A percentile compares a stretch with the other conserved stretches of the same genome.
Conservation (phyloP, 2,888 invertebrate species). For the Aspidiotus rigidus region DNA sequence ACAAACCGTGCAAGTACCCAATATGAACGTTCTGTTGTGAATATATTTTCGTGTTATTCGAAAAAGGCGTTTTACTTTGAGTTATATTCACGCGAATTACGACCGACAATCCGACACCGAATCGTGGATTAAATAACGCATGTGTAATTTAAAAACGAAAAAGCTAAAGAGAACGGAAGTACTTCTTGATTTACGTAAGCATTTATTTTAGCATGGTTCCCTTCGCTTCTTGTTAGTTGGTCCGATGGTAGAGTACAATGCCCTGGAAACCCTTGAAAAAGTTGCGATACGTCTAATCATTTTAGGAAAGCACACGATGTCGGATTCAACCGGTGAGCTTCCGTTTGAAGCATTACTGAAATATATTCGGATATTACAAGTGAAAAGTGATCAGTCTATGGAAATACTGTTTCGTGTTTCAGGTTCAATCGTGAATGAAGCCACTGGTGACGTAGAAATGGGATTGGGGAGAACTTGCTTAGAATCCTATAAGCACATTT, state of each 20-base stretch:
- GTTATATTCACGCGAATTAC: not conserved
- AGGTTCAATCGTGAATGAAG: slow-evolving; percentile 1
- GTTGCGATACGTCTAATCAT: slow-evolving; percentile 1
- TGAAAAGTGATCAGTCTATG: slow-evolving; percentile 1
- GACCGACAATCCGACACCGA: slow-evolving; percentile 3
- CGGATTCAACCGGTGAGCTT: slow-evolving; percentile 3
- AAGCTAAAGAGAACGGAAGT: slow-evolving; percentile 2
- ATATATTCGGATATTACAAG: slow-evolving; percentile 1
- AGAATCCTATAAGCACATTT: not conserved
- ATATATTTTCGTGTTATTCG: not conserved
- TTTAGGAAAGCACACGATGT: slow-evolving; percentile 2
- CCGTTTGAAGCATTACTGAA: not conserved
- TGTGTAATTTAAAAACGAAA: slow-evolving; percentile 1
- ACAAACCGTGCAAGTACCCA: too few relatives aligned
- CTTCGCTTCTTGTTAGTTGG: slow-evolving; percentile 1
- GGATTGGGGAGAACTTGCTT: not conserved
- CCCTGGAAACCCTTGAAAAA: not conserved
- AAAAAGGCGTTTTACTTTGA: not conserved
- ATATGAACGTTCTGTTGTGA: not conserved
- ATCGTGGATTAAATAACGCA: slow-evolving; percentile 1
- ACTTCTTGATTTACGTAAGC: slow-evolving; percentile 1
- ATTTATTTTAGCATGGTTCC: slow-evolving; percentile 1
- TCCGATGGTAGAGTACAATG: slow-evolving; percentile 1
- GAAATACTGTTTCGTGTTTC: slow-evolving; percentile 4
- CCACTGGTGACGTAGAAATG: not conserved